Base-by-base conservation (phyloP, 2,888 invertebrate genomes). In the Biston betularia region DNA sequence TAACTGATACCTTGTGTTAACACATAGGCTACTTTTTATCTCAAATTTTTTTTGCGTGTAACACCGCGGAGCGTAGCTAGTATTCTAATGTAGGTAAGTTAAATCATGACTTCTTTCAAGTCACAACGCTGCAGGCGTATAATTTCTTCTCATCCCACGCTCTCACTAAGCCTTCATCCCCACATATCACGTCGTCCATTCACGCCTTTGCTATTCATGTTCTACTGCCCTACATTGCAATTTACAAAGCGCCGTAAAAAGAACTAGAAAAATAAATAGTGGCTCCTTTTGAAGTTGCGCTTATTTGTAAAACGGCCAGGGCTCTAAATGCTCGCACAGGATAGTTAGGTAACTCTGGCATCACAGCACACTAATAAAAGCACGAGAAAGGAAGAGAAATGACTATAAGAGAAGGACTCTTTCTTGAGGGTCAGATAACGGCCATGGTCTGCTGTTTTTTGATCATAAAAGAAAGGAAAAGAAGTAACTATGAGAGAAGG, bases 71-170 rank as follows among this genome's bases (percentile, higher is more conserved):
- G 35, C 35, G 35, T 7, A 15, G 9, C 8, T 34, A 6, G 4
- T 15, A 46, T 46, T 46, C 46, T 46, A 24, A 48, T 24, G 24
- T 48, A 48, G 24, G 48, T n/a, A n/a, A 5, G 42, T 12, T 44
- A 42, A 44, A 54, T 54, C 54, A 42, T 12, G 52, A 15, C 42
- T 56, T 45, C 8, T 45, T 5, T 6, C 35, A 48, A 46, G 11
- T 48, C 12, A 12, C 46, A 46, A 15, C 78, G 80, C 85, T 82
- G 76, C 80, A 75, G 78, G 82, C 85, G 81, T 83, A 82, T 86
- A 88, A 89, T 88, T 87, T 84, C 86, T 87, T 84, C 82, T 86
- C 87, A 87, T 88, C 84, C 84, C 76, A 74, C 82, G 77, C 78
- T 81, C 79, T 79, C 77, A 76, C 79, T n/a, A 44, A 42, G 79